Evolutionary conservation across 2,888 invertebrate genomes (phyloP), one percentile per base, ranked within the genome.

Genomic region (Coenonympha arcania): DNA sequence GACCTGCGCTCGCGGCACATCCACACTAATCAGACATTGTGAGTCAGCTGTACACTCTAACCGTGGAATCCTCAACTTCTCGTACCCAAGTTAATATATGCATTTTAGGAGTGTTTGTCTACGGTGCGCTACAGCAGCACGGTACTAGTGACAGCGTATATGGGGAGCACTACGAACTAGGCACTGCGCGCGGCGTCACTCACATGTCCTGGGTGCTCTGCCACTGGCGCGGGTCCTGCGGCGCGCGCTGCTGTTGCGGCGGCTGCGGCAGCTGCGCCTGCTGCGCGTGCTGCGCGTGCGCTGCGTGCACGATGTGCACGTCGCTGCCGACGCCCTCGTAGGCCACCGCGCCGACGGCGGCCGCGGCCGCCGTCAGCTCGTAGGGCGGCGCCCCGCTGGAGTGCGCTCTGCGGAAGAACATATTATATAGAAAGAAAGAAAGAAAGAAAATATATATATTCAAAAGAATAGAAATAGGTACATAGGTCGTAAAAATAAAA

Each of bases 321-420:
- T 57, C 54, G 52, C 57, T 51, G 47, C 47, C 55, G 55, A 52
- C 54, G 50, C 61, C 55, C 52, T 45, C 41, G 57, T n/a, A n/a
- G n/a, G n/a, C n/a, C 67, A 57, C 62, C 52, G 48, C 20, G 1
- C 9, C 30, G 57, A 40, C 49, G 50, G 56, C 68, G 57, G 60
- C 69, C 50, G 57, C 64, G 48, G 62, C 64, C 65, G 66, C 58
- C 46, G 79, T 79, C 81, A 80, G 65, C 79, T 79, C 77, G 63
- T 72, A 81, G 52, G 68, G 57, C 65, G 73, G 52, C 57, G 68
- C 53, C 69, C 71, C 53, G 60, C 62, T 67, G 68, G 72, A 37
- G 62, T 61, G 68, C 62, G 56, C 49, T 40, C 62, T 57, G 50
- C 49, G 50, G 6, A 33, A 8, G 8, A 33, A 54, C 15, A 39